phyloP scores from a whole-genome alignment of 2,888 invertebrate species.

The Carabus problematicus region DNA sequence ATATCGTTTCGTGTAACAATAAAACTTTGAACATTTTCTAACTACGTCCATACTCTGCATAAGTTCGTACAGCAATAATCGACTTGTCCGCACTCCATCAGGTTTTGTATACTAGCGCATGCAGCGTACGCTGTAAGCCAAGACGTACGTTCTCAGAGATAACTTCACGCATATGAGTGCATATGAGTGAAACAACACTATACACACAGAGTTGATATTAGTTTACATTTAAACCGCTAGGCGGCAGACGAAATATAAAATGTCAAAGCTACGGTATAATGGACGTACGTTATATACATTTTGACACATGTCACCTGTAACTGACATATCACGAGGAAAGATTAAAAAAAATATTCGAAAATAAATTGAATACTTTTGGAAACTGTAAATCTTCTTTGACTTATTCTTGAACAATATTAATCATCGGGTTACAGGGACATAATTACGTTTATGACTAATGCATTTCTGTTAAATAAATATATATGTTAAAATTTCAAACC shows the following conservation, averaged over 20 bases:
- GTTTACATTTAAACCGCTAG: conserved; percentile 23
- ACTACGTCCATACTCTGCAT: conserved; percentile 70
- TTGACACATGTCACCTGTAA: no score
- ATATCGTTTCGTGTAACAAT: conserved; percentile 69
- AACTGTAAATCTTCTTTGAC: no score
- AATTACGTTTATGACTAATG: no score
- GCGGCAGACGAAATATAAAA: conserved; percentile 20
- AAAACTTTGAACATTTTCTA: conserved; percentile 71
- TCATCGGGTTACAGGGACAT: no score
- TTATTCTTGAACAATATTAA: no score
- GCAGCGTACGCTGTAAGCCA: conserved; percentile 4
- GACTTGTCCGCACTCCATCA: conserved; percentile 31
- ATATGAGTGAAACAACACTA: neutral
- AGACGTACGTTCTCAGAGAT: conserved; percentile 13
- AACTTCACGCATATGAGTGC: neutral
- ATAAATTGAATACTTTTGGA: no score
- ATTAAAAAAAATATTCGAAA: no score
- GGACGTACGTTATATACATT: conserved; percentile 1
- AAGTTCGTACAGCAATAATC: conserved; percentile 64
- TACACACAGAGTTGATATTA: neutral
- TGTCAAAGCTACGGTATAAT: neutral
- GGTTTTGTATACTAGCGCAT: conserved; percentile 28
- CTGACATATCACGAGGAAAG: no score
- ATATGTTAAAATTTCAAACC: no score
- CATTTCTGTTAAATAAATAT: no score